phyloP scores from a whole-genome alignment of 1,140 invertebrate species.

The Whitmania pigra region DNA sequence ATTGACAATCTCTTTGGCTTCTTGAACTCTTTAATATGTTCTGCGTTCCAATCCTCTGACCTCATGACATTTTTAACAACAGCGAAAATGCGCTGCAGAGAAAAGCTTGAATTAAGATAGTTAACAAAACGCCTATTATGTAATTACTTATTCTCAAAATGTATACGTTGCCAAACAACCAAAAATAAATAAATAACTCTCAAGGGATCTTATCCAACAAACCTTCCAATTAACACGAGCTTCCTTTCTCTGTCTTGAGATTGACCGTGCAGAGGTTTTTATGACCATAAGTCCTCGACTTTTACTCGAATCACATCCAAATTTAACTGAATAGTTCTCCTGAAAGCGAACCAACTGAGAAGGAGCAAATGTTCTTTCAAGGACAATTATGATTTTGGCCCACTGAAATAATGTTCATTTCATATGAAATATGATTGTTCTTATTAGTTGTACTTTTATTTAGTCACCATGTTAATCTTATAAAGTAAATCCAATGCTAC shows the following conservation, averaged over 20 bases:
- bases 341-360: slow-evolving; percentile 76
- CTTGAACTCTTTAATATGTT: too few relatives aligned
- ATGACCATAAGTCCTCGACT: slow-evolving; percentile 86
- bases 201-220: slow-evolving; percentile 6
- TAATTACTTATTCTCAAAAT: too few relatives aligned
- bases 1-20: too few relatives aligned
- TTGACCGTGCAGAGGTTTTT: slow-evolving; percentile 87
- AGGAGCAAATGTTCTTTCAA: slow-evolving; percentile 80
- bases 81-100: too few relatives aligned
- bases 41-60: too few relatives aligned
- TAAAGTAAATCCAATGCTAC: neutral
- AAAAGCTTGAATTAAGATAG: too few relatives aligned
- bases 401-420: slow-evolving; percentile 52
- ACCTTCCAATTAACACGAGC: slow-evolving; percentile 93
- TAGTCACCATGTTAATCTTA: neutral
- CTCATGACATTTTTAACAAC: too few relatives aligned
- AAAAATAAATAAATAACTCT: neutral
- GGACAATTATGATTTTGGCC: slow-evolving; percentile 91
- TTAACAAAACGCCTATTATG: too few relatives aligned
- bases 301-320: slow-evolving; percentile 47
- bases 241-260: slow-evolving; percentile 88
- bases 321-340: slow-evolving; percentile 82
- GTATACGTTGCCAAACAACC: too few relatives aligned
- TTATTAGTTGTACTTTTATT: neutral
- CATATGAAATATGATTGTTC: slow-evolving; percentile 13